These are phyloP conservation scores for Urocitellus parryii DNA, from an alignment of 2,113 vertebrate genomes.

Conservation along the genomic window DNA sequence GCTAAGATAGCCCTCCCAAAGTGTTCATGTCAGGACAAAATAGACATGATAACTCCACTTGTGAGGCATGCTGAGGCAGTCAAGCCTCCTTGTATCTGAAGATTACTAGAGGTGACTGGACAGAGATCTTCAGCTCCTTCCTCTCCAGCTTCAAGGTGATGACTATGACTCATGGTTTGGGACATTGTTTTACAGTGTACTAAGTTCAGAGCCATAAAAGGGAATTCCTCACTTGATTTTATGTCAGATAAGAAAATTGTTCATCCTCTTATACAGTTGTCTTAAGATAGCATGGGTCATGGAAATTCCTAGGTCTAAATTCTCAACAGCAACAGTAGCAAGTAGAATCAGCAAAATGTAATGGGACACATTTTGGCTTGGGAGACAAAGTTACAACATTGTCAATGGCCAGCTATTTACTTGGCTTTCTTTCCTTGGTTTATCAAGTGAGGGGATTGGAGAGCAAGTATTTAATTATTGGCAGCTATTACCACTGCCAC, in stretches of 20 bases:
- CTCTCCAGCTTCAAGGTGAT: background rate
- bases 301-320: conserved; percentile 30
- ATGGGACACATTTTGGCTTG: conserved; percentile 33
- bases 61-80: background rate
- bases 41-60: background rate
- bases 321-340: background rate
- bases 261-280: background rate
- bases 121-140: background rate
- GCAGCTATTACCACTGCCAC: background rate
- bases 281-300: background rate
- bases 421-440: conserved; percentile 4
- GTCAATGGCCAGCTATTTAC: conserved; percentile 5
- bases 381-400: conserved; percentile 16
- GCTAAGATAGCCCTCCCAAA: background rate
- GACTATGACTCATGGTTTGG: background rate
- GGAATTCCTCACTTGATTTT: conserved; percentile 15
- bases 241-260: background rate
- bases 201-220: background rate
- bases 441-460: background rate
- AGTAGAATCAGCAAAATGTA: conserved; percentile 19
- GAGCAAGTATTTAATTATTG: background rate
- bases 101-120: background rate
- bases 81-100: background rate
- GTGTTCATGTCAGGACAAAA: background rate
- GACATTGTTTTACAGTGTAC: background rate